These are phyloP conservation scores for Fukomys damarensis DNA, from an alignment of 2,113 vertebrate species.

Conservation along the genomic window DNA sequence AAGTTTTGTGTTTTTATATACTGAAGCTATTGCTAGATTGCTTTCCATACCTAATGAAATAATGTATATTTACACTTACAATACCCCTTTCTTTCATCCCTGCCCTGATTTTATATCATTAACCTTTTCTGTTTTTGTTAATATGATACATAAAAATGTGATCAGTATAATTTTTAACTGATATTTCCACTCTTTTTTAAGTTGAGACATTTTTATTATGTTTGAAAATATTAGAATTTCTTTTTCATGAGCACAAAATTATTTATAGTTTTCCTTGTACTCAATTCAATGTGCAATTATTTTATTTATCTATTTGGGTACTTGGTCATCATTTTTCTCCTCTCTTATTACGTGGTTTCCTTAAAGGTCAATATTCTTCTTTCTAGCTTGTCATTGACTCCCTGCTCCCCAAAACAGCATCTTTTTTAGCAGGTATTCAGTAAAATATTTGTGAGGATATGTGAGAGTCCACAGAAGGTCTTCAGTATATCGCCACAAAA, in stretches of 20 bases:
- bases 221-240: not conserved
- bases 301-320: not conserved
- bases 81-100: not conserved
- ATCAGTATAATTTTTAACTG: not conserved
- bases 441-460: not conserved
- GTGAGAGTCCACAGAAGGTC: not conserved
- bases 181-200: not conserved
- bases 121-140: not conserved
- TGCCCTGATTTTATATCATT: not conserved
- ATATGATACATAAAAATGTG: not conserved
- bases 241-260: not conserved
- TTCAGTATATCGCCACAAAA: not conserved
- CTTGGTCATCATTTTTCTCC: not conserved
- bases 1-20: not conserved
- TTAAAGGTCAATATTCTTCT: slow-evolving; percentile 9
- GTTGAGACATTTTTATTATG: not conserved
- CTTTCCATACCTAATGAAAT: not conserved
- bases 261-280: not conserved
- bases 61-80: slow-evolving; percentile 12
- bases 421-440: not conserved
- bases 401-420: not conserved
- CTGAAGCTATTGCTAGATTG: not conserved
- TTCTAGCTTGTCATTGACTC: not conserved
- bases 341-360: not conserved
- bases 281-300: not conserved